A percentile compares a stretch with the other conserved stretches of the same genome.
These are phyloP conservation scores for Mellivora capensis DNA, from an alignment of 2,113 vertebrate genomes.

Conservation along the genomic window DNA sequence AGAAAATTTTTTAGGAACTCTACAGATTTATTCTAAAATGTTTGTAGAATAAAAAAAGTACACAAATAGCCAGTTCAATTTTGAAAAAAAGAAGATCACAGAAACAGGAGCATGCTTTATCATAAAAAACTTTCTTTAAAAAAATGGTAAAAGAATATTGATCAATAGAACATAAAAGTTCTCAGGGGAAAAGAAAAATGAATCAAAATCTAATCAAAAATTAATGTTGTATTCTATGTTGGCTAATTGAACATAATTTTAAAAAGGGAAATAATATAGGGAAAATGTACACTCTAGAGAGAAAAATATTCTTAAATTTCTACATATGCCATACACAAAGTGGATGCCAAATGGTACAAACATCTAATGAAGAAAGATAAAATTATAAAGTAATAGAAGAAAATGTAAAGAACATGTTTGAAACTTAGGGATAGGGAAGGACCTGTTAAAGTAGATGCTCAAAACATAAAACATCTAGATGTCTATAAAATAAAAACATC, in stretches of 20 bases:
- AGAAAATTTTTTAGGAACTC: neutral
- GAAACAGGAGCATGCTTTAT: neutral
- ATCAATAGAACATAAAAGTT: neutral
- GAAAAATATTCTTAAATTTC: neutral
- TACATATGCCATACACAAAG: neutral
- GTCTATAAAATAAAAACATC: neutral
- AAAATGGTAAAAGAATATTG: neutral
- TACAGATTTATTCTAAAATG: neutral
- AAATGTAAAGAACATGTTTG: neutral
- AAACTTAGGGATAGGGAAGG: neutral
- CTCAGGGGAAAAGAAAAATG: neutral
- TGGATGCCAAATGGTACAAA: neutral
- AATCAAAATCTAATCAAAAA: neutral
- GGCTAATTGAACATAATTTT: neutral
- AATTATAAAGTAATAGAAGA: neutral
- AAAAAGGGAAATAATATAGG: neutral
- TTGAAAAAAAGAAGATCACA: neutral
- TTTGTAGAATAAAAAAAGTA: neutral
- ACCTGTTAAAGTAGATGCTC: neutral
- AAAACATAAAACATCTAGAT: neutral
- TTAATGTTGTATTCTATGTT: neutral
- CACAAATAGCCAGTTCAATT: neutral
- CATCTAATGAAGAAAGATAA: neutral
- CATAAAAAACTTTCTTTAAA: neutral
- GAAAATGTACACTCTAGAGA: neutral